Base-by-base conservation (phyloP, 1,140 invertebrate species). In the Cyphomyrmex costatus region DNA sequence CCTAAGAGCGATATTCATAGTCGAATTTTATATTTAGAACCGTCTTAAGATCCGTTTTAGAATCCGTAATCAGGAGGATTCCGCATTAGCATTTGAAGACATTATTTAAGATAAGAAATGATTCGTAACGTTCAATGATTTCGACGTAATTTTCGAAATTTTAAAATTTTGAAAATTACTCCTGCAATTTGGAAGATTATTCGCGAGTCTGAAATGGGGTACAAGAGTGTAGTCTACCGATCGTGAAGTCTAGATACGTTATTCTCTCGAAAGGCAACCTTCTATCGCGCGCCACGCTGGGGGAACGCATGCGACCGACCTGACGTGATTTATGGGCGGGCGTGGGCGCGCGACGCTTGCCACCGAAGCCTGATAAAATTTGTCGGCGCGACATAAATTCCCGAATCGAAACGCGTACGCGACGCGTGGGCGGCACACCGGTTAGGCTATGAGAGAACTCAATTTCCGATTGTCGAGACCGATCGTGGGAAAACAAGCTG, bases 341-440 rank as follows among this genome's bases (percentile, higher is more conserved):
- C 92, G 94, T 95, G 92, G 94, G 95, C 93, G 95, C 30, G 83
- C 89, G 90, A 89, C 92, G 94, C 94, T 95, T 95, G 95, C 95
- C 94, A 95, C 95, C 91, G 95, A 93, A 94, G 91, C 92, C 92
- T 93, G 95, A 95, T 95, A 95, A 95, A 95, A 95, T 95, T 95
- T 94, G 95, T 94, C 94, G 92, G 88, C 87, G 89, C 93, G 91
- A 94, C 92, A 95, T 95, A 95, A 95, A 95, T 95, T 93, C 92
- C 94, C 93, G 92, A 92, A 94, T 94, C 92, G 92, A 93, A 92
- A 91, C 92, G 53, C n/a, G 7, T 56, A 56, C n/a, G 92, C 91
- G 90, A 86, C 21, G 68, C 70, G 87, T 79, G 53, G 82, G 65
- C 84, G 76, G 70, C 77, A 2, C 19, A 24, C n/a, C 66, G 86